Evolutionary conservation across 2,888 invertebrate genomes (phyloP).

Genomic region (Ectropis crepuscularia): DNA sequence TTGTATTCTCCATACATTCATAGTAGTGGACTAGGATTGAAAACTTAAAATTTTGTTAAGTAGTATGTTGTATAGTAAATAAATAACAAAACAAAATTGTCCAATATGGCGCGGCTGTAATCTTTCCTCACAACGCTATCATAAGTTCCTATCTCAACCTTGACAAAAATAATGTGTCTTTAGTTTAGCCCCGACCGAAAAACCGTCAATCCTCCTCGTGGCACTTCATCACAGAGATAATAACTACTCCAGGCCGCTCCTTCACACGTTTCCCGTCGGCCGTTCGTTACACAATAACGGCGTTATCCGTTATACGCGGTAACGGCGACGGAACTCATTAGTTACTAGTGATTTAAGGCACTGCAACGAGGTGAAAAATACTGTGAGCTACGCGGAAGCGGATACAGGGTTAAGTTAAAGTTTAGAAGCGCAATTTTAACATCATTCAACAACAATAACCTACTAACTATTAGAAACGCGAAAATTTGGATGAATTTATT

Average conservation of each 20-base stretch:
- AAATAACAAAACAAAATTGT: too few relatives aligned
- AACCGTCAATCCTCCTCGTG: constrained; percentile 2
- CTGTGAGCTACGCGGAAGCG: neutral
- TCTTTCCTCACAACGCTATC: neutral
- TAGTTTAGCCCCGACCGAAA: neutral
- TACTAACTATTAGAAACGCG: too few relatives aligned
- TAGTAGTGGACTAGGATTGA: too few relatives aligned
- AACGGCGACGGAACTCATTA: constrained; percentile 48
- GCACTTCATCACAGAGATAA: constrained; percentile 22
- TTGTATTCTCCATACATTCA: too few relatives aligned
- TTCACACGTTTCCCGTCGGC: constrained; percentile 13
- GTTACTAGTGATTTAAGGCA: constrained; percentile 47
- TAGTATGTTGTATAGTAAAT: too few relatives aligned
- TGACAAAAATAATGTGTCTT: neutral
- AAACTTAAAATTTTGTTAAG: too few relatives aligned
- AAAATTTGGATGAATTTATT: too few relatives aligned
- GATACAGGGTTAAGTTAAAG: too few relatives aligned
- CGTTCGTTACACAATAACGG: constrained; percentile 24
- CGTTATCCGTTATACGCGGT: constrained; percentile 29
- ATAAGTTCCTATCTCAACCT: neutral
- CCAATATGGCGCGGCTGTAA: too few relatives aligned
- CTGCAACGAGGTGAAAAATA: constrained; percentile 7
- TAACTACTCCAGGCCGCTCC: constrained; percentile 16
- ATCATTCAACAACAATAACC: too few relatives aligned
- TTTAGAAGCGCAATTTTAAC: too few relatives aligned